Evolutionary conservation across 2,113 vertebrate genomes (phyloP).

Genomic region (Reinhardtius hippoglossoides): DNA sequence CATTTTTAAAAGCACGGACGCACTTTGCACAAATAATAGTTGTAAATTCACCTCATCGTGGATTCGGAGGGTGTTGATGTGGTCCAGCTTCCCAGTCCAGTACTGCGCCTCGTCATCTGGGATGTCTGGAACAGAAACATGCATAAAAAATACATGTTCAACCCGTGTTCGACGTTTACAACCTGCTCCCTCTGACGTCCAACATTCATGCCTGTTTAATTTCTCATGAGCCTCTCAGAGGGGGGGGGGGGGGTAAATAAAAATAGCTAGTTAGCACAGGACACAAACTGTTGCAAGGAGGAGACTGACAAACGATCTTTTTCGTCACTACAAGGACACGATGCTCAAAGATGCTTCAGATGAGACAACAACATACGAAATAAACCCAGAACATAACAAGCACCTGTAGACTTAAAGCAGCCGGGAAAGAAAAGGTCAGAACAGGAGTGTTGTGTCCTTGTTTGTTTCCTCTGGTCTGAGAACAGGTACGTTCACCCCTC

Average conservation of each 20-base stretch:
- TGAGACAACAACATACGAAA: neutral
- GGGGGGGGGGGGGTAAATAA: neutral
- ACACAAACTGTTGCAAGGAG: neutral
- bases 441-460: neutral
- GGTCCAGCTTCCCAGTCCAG: conserved; percentile 93
- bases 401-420: neutral
- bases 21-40: neutral
- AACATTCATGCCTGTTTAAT: conserved; percentile 39
- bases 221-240: conserved; percentile 33
- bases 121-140: conserved; percentile 85
- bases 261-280: conserved; percentile 4
- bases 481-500: conserved; percentile 1
- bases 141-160: conserved; percentile 8
- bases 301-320: neutral
- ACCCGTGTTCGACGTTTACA: neutral
- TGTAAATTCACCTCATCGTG: conserved; percentile 86
- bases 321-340: neutral
- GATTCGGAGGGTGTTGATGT: conserved; percentile 89
- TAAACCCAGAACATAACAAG: neutral
- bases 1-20: neutral
- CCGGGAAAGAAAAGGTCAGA: neutral
- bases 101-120: conserved; percentile 98
- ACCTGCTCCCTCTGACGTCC: neutral
- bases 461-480: neutral
- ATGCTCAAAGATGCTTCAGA: neutral